Percentiles rank a stretch among this genome's conserved stretches.
phyloP scores from a whole-genome alignment of 1,140 invertebrate species.

The Drosophila asahinai region DNA sequence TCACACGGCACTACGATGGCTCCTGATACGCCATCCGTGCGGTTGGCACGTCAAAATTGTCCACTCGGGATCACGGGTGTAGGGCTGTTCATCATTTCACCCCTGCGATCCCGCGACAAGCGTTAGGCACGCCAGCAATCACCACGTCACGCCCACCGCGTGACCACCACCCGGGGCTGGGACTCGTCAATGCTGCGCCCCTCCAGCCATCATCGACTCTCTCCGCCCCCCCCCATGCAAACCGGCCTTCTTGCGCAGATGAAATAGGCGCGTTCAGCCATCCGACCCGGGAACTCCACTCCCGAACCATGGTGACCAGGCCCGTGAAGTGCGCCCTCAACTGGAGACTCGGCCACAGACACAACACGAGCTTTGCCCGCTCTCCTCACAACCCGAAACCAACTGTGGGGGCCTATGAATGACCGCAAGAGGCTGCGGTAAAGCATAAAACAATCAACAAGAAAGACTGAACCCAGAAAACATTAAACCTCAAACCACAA shows the following conservation, averaged over 20 bases:
- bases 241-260: conserved; percentile 58
- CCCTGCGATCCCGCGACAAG: conserved; percentile 40
- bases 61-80: conserved; percentile 15
- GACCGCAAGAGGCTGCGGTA: conserved; percentile 51
- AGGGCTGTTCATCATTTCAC: conserved; percentile 34
- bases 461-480: conserved; percentile 63
- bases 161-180: conserved; percentile 12
- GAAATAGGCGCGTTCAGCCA: conserved; percentile 59
- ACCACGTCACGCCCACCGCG: conserved; percentile 1
- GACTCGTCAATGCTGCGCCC: conserved; percentile 55
- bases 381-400: conserved; percentile 19
- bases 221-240: conserved; percentile 30
- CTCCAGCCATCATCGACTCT: conserved; percentile 55
- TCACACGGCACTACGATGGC: conserved; percentile 71
- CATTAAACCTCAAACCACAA: conserved; percentile 6
- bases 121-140: conserved; percentile 68
- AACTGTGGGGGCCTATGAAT: conserved; percentile 58
- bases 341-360: conserved; percentile 42
- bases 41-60: conserved; percentile 65
- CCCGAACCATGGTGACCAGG: conserved; percentile 21
- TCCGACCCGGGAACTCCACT: conserved; percentile 11
- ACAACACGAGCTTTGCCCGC: conserved; percentile 38
- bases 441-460: not conserved
- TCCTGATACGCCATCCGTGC: conserved; percentile 69
- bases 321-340: conserved; percentile 34